Evolutionary conservation across 2,888 invertebrate species (phyloP).

Genomic region (Drosophila kanekoi): DNA sequence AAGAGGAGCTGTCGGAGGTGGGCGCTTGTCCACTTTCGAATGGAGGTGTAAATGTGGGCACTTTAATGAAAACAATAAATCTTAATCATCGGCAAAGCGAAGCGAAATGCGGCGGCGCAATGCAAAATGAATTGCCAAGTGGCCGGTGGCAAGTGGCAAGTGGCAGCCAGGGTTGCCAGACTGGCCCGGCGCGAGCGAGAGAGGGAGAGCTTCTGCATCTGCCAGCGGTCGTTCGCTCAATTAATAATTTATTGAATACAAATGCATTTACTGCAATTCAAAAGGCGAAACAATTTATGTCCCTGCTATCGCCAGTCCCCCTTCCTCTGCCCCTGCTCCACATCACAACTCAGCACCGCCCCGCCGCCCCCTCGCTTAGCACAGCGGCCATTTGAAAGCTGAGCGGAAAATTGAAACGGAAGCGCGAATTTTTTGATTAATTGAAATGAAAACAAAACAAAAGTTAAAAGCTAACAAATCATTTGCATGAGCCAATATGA

Average conservation of each 20-base stretch:
- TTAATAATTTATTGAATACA: constrained; percentile 70
- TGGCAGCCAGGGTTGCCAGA: constrained; percentile 16
- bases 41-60: constrained; percentile 75
- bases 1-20: not conserved
- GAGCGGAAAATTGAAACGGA: constrained; percentile 56
- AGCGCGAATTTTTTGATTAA: constrained; percentile 69
- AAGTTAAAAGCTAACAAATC: constrained; percentile 22
- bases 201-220: not conserved
- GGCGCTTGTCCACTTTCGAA: constrained; percentile 35
- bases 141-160: constrained; percentile 18
- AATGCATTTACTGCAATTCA: constrained; percentile 66
- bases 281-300: constrained; percentile 58
- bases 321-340: not conserved
- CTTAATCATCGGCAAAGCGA: constrained; percentile 64
- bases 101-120: constrained; percentile 55
- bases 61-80: constrained; percentile 78
- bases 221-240: constrained; percentile 26
- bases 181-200: not conserved
- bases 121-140: constrained; percentile 55
- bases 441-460: constrained; percentile 61
- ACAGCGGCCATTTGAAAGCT: not conserved
- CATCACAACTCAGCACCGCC: not conserved
- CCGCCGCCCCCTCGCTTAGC: not conserved
- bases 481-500: not conserved
- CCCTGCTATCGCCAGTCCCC: not conserved